phyloP scores from a whole-genome alignment of 2,113 vertebrate genomes.

The Calidris pugnax region DNA sequence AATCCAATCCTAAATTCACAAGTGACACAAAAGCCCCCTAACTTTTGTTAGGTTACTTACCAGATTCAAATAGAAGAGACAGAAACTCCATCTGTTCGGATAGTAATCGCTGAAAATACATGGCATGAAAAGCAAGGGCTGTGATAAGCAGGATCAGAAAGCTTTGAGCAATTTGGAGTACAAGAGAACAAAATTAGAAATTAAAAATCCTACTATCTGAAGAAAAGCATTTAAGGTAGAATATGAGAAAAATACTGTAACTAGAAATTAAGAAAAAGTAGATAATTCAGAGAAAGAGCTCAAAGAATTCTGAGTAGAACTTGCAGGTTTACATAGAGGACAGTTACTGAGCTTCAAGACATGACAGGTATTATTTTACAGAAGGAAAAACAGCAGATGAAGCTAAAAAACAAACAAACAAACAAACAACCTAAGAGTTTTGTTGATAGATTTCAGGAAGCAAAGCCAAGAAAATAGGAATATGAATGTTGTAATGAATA shows the following conservation, averaged over 20 bases:
- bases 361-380: accelerated
- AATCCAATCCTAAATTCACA: not conserved
- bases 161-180: accelerated
- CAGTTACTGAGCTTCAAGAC: not conserved
- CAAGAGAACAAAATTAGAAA: not conserved
- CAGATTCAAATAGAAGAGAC: not conserved
- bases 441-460: not conserved
- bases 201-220: not conserved
- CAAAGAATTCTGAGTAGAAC: not conserved
- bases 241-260: not conserved
- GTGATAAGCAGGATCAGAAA: not conserved
- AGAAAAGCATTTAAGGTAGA: not conserved
- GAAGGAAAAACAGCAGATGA: not conserved
- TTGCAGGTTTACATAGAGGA: not conserved
- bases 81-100: not conserved
- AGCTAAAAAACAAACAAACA: not conserved
- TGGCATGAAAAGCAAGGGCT: not conserved
- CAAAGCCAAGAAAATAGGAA: not conserved
- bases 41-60: not conserved
- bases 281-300: not conserved
- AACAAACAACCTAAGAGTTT: not conserved
- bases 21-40: not conserved
- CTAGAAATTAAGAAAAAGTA: not conserved
- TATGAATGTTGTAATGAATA: accelerated
- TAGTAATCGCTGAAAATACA: not conserved